Evolutionary conservation across 2,797 vertebrate genomes (phyloP).

Genomic region (Vipera latastei): DNA sequence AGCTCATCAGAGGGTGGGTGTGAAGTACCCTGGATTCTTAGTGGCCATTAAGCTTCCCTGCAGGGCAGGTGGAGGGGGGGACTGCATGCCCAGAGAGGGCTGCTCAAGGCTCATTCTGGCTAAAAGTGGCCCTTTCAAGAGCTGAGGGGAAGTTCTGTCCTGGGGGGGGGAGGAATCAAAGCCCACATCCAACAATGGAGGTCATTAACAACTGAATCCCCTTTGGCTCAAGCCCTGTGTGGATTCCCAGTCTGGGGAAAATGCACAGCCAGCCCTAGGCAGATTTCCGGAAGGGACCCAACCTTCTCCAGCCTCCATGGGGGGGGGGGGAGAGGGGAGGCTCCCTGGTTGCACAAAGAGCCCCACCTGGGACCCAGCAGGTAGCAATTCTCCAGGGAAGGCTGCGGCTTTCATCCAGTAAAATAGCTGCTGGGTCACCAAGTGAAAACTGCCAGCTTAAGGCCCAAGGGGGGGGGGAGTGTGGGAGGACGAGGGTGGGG

Average conservation of each 20-base stretch:
- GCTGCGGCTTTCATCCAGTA: not conserved
- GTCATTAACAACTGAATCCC: conserved; percentile 7
- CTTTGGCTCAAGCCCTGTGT: not conserved
- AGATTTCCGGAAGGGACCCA: not conserved
- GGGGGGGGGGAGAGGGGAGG: not conserved
- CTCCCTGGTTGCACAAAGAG: not conserved
- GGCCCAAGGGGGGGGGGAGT: not conserved
- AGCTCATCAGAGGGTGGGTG: not conserved
- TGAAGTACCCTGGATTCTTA: not conserved
- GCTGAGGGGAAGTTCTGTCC: not conserved
- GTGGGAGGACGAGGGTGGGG: not conserved
- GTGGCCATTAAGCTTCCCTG: not conserved
- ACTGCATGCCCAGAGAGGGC: too few relatives aligned
- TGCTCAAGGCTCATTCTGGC: not conserved
- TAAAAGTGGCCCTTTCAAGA: not conserved
- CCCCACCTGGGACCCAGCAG: not conserved
- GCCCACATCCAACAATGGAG: not conserved
- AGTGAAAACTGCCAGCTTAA: not conserved
- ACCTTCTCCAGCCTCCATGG: not conserved
- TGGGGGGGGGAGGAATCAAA: not conserved
- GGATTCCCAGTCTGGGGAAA: conserved; percentile 14
- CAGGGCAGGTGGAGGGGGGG: not conserved
- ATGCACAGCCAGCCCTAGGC: not conserved
- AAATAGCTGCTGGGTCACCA: not conserved
- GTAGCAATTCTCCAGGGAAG: not conserved